Percentiles rank a stretch among this genome's conserved stretches.
These are phyloP conservation scores for Sigmodon hispidus DNA, from an alignment of 2,113 vertebrate species.

Conservation along the genomic window DNA sequence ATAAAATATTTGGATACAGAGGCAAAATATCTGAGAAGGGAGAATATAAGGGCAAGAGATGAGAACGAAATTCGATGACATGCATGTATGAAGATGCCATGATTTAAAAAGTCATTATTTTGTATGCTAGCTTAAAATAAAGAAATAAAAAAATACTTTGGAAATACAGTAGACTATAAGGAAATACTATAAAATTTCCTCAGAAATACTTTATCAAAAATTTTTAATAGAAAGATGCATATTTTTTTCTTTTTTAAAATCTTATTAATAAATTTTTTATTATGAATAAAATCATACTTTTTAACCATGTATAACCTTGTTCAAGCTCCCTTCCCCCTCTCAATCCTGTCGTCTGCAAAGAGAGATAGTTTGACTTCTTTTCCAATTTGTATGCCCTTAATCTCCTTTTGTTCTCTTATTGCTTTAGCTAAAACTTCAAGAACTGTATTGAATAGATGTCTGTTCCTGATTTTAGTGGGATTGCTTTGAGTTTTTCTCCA, in stretches of 20 bases:
- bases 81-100: neutral
- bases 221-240: neutral
- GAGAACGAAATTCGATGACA: neutral
- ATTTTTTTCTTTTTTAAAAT: constrained; percentile 28
- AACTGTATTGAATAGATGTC: too few relatives aligned
- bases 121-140: neutral
- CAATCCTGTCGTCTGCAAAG: too few relatives aligned
- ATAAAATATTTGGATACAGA: neutral
- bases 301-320: too few relatives aligned
- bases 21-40: neutral
- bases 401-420: too few relatives aligned
- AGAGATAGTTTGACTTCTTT: too few relatives aligned
- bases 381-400: too few relatives aligned
- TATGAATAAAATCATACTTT: too few relatives aligned
- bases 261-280: too few relatives aligned
- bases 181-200: neutral
- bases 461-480: too few relatives aligned
- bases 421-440: too few relatives aligned
- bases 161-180: neutral
- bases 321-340: too few relatives aligned
- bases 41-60: neutral
- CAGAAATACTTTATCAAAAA: neutral
- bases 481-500: too few relatives aligned
- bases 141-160: neutral
- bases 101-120: neutral